Base-by-base conservation (phyloP, 2,113 vertebrate species). In the Crypturellus undulatus region DNA sequence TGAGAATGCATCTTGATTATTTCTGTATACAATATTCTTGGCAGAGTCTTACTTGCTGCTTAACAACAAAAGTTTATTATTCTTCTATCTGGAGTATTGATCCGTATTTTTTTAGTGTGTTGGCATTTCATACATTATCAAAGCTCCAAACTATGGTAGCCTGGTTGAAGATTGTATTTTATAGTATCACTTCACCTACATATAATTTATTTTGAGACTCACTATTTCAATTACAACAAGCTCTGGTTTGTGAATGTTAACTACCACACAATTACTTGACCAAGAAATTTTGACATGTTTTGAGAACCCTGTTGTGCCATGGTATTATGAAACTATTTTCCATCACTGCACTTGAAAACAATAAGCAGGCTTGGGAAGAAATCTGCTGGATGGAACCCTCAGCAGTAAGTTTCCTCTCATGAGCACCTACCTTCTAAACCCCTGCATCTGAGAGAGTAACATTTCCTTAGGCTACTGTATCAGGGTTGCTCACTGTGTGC, bases 201-300 rank as follows among this genome's bases (percentile, higher is more conserved):
- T 94, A 17, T 26, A 81, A 51, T 91, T 77, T 70, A 86, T 84
- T 92, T 83, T 73, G 38, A 9, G 89, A 80, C 25, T 73, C 32
- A 38, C 76, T 92, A 51, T 90, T 92, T 90, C 79, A 93, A n/a
- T 30, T 75, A 3, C 58, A 91, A 73, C 28, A 92, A 84, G 38
- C 19, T 56, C 70, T 85, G 62, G 12, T 77, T 85, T 92, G 40
- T 91, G 81, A 62, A 47, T 2, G 0, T 80, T 92, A 87, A 18
- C 12, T 64, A 63, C 51, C 5, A 6, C 22, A 25, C 28, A 60
- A 49, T 77, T 83, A 34, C 56, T 87, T 45, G 2, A 71, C 17
- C 32, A 94, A 85, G 76, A 94, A 63, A 60, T 79, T 8, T 64
- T 56, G 58, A 87, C 30, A 73, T 91, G 91, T 92, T 91, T 71